Evolutionary conservation across 1,140 invertebrate genomes (phyloP).

Genomic region (Centruroides vittatus): DNA sequence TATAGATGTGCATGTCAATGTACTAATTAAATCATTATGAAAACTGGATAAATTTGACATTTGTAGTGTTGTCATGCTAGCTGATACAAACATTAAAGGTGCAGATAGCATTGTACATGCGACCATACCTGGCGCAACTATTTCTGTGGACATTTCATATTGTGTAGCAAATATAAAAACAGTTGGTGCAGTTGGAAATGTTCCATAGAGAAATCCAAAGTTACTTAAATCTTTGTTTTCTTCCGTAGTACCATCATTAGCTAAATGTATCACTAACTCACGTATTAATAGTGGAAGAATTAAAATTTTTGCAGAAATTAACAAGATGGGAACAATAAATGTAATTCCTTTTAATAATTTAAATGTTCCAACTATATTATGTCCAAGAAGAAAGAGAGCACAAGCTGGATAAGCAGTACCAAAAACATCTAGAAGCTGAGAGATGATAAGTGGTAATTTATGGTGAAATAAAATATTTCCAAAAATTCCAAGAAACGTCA

Average conservation of each 20-base stretch:
- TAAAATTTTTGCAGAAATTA: slow-evolving; percentile 80
- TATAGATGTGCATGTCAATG: slow-evolving; percentile 69
- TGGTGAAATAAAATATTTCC: slow-evolving; percentile 72
- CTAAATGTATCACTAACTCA: slow-evolving; percentile 61
- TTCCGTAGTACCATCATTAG: slow-evolving; percentile 47
- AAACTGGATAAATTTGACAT: slow-evolving; percentile 12
- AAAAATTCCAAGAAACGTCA: slow-evolving; percentile 79
- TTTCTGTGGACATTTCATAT: slow-evolving; percentile 69
- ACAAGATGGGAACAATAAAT: slow-evolving; percentile 62
- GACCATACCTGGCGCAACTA: slow-evolving; percentile 82
- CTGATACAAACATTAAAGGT: slow-evolving; percentile 87
- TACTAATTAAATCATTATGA: slow-evolving; percentile 49
- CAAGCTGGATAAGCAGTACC: slow-evolving; percentile 79
- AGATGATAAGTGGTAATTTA: slow-evolving; percentile 54
- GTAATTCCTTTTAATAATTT: slow-evolving; percentile 55
- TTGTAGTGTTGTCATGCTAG: slow-evolving; percentile 67
- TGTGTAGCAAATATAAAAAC: slow-evolving; percentile 86
- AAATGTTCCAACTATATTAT: slow-evolving; percentile 85
- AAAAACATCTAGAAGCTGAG: slow-evolving; percentile 54
- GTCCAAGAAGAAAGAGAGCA: slow-evolving; percentile 75
- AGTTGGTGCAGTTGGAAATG: slow-evolving; percentile 84
- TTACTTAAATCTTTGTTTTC: slow-evolving; percentile 69
- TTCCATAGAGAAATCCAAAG: slow-evolving; percentile 91
- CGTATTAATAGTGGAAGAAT: slow-evolving; percentile 72
- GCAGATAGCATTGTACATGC: slow-evolving; percentile 85